These are phyloP conservation scores for Trematocara caparti DNA, from an alignment of 2,797 vertebrate genomes.

Conservation along the genomic window DNA sequence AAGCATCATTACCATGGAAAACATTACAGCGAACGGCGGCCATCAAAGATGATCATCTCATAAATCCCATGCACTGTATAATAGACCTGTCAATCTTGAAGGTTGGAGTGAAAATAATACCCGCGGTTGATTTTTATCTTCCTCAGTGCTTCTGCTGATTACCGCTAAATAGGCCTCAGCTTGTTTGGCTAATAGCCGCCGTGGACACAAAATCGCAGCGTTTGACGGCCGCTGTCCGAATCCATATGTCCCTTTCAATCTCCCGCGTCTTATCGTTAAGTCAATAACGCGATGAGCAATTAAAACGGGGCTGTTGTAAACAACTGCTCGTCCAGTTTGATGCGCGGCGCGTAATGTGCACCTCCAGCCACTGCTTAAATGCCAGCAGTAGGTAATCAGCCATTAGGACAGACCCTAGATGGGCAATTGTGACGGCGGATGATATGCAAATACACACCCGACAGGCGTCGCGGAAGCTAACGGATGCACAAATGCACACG, in stretches of 20 bases:
- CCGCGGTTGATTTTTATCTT: conserved; percentile 64
- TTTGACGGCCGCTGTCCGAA: conserved; percentile 53
- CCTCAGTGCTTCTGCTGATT: conserved; percentile 66
- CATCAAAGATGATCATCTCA: conserved; percentile 75
- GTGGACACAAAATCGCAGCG: conserved; percentile 17
- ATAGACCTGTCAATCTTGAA: conserved; percentile 72
- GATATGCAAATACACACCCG: background rate
- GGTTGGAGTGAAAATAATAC: conserved; percentile 67
- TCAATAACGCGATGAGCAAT: conserved; percentile 64
- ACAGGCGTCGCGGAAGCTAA: background rate
- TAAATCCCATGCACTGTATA: conserved; percentile 72
- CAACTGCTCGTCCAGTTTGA: conserved; percentile 30
- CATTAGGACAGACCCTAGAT: conserved; percentile 14
- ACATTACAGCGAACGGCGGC: conserved; percentile 59
- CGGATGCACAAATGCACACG: background rate
- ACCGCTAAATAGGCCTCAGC: conserved; percentile 65
- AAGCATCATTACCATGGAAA: conserved; percentile 74
- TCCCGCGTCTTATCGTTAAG: conserved; percentile 41
- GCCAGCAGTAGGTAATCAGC: conserved; percentile 48
- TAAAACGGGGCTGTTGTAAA: conserved; percentile 45
- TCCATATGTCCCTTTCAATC: conserved; percentile 62
- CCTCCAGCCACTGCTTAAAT: conserved; percentile 21
- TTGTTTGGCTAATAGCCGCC: conserved; percentile 65
- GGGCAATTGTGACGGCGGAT: background rate
- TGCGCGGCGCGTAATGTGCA: conserved; percentile 10